Evolutionary conservation across 1,140 invertebrate species (phyloP), one percentile per base, ranked within the genome.

Genomic region (Maniola jurtina): DNA sequence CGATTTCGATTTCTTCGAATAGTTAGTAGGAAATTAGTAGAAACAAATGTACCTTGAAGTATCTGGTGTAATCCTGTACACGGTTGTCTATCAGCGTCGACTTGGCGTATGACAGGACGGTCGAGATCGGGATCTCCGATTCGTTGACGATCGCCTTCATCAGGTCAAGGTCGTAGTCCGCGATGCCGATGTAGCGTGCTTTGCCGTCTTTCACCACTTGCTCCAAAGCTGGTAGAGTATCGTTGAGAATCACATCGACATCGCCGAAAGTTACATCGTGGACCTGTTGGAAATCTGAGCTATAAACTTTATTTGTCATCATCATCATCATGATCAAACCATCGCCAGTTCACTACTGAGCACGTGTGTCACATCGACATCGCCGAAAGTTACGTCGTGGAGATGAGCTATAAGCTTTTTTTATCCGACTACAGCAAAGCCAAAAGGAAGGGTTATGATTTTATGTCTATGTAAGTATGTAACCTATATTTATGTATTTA

Each of bases 191-290:
- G 80, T 93, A 95, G 68, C 92, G 93, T 0, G 95, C 95, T 89
- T 97, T 98, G 15, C 96, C 96, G 48, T 94, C 92, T 11, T 93
- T 91, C 13, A 95, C 94, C 13, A 96, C 91, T 77, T 93, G 93
- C 67, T 96, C 93, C 14, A 98, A 80, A 9, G 95, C 94, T 33
- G 97, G 97, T 40, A 99, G 78, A 0, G 97, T 98, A 92, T 98
- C 96, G 36, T 96, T 95, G 4, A 98, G 72, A 7, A 99, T 92
- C 36, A 96, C 91, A 36, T 97, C 94, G 4, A 95, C 80, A 65
- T 93, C 93, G 2, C 96, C 95, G 88, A 98, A 99, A 81, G 98
- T 97, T 55, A 97, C 92, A 80, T 99, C 98, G 79, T 99, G 97
- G 36, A 98, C 93, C 96, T 98, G 84, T n/a, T n/a, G n/a, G n/a